Base-by-base conservation (phyloP, 2,888 invertebrate species). In the Omphaloscelis lunosa region DNA sequence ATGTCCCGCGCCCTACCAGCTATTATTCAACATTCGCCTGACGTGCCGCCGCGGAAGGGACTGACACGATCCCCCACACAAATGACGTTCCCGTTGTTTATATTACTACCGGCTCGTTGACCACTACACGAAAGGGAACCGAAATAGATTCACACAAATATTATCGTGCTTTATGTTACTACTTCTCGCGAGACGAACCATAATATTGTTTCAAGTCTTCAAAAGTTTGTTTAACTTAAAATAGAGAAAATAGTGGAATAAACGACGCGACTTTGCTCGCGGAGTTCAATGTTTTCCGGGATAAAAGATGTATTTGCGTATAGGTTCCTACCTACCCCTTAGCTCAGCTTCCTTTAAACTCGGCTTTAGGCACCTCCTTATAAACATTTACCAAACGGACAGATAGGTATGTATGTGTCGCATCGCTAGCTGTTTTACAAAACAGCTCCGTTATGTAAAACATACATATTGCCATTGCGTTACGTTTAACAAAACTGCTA, bases 1-100 rank as follows among this genome's bases (percentile, higher is more conserved):
- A 94, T 89, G 94, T 92, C 93, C 94, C 91, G 86, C 92, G 90
- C 94, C 95, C 95, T 90, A 91, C 95, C 90, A 91, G 86, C 89
- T 92, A 91, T 93, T 92, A 92, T 91, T 89, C 85, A 89, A 87
- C 88, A 89, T 80, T 90, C 90, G 88, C 87, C 87, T 89, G 86
- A 90, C 89, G 89, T 89, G 91, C 87, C 89, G 88, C 84, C 89
- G 83, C 92, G 92, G 92, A 92, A 93, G 92, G 93, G 93, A 92
- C 93, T 90, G 90, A 89, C 91, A 90, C 88, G 88, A 85, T 90
- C 88, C 86, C 86, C 87, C 86, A 86, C 88, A 83, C 82, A 58
- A 45, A 86, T 90, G 90, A 91, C 92, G 91, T 87, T 90, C 88
- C 87, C 85, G 86, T 89, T 91, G 91, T 91, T 91, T 91, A 90